These are phyloP conservation scores for Coregonus clupeaformis DNA, from an alignment of 2,113 vertebrate genomes.

Conservation along the genomic window DNA sequence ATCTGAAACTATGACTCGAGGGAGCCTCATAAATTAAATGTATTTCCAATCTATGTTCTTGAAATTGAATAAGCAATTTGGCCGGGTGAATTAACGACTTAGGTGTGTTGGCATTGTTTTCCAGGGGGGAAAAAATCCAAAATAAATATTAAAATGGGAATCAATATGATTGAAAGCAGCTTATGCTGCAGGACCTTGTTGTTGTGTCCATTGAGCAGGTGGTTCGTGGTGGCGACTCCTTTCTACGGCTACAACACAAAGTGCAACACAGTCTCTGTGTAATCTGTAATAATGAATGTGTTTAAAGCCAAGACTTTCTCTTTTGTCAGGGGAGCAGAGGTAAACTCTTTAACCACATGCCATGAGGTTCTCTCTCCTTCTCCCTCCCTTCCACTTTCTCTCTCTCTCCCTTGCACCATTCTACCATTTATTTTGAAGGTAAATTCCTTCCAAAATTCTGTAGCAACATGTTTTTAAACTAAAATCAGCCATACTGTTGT, in stretches of 20 bases:
- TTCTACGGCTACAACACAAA: constrained; percentile 59
- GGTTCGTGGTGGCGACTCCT: constrained; percentile 72
- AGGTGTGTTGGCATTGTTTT: constrained; percentile 74
- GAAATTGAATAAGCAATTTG: constrained; percentile 98
- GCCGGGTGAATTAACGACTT: constrained; percentile 92
- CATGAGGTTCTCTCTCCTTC: constrained; percentile 45
- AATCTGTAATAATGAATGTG: constrained; percentile 80
- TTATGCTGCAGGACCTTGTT: constrained; percentile 68
- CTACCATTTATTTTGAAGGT: too few species aligned
- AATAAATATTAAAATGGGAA: constrained; percentile 96
- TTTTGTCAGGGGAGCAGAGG: constrained; percentile 72
- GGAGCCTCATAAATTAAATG: constrained; percentile 93
- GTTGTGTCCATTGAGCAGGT: constrained; percentile 75
- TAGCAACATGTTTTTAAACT: neutral
- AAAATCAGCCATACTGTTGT: neutral
- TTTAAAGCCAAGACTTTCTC: constrained; percentile 74
- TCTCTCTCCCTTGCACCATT: neutral
- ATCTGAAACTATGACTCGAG: constrained; percentile 89
- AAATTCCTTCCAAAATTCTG: too few species aligned
- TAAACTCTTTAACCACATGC: constrained; percentile 64
- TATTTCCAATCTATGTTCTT: constrained; percentile 93
- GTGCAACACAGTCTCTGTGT: constrained; percentile 69
- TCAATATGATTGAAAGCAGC: constrained; percentile 90
- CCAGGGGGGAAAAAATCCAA: constrained; percentile 59
- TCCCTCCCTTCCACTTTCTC: constrained; percentile 22